Evolutionary conservation across 2,113 vertebrate genomes (phyloP), one percentile per base, ranked within the genome.

Genomic region (Lanius ludovicianus): DNA sequence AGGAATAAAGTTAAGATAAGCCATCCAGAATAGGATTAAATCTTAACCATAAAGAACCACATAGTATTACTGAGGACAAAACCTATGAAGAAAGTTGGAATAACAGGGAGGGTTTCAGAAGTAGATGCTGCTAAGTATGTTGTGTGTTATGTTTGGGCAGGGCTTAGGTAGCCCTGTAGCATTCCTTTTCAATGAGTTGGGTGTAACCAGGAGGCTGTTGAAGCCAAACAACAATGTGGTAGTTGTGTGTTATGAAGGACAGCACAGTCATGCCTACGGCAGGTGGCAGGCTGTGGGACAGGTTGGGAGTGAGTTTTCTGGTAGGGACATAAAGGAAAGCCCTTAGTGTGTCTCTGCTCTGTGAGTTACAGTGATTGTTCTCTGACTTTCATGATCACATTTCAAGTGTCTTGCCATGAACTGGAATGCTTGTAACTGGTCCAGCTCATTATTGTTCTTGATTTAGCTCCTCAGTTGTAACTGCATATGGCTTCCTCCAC

Each of bases 111-210:
- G 12, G 13, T 78, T 75, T 90, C 67, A 67, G 23, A 60, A 57
- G 33, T 56, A 53, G 37, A 28, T 70, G 33, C 49, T 89, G 74
- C 23, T 39, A 9, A 44, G 7, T 49, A 10, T 6, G 13, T 67
- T 33, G 49, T 35, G 14, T 89, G 41, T 35, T 64, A 37, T 3
- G 2, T 62, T 35, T 47, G 65, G 71, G 79, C 47, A 77, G 67
- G 74, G 63, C 23, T 81, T 11, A 6, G 27, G 82, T 55, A 27
- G 82, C 59, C 0, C 0, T 10, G 53, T 69, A 62, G 68, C 95
- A 95, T 97, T 97, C 95, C 94, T 95, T 70, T 77, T 19, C 49
- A 21, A 0, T 93, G 96, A 96, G 74, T 13, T 39, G 25, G 42
- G 13, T 74, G 64, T 73, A 37, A 21, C 28, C 57, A 47, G 80